Evolutionary conservation across 2,113 vertebrate genomes (phyloP).

Genomic region (Alethe diademata): DNA sequence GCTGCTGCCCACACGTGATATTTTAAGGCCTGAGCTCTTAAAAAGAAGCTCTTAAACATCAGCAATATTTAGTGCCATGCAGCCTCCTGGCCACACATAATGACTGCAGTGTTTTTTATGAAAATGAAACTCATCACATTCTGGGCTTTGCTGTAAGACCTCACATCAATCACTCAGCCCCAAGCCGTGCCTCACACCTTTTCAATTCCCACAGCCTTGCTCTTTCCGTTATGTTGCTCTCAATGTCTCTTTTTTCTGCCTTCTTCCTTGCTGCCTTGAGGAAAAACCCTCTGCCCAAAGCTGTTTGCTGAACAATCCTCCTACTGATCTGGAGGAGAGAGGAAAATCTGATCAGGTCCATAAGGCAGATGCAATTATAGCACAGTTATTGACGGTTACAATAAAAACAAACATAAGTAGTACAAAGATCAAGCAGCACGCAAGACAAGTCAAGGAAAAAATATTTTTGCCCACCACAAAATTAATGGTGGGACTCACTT

Average conservation of each 20-base stretch:
- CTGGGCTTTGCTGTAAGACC: conserved; percentile 45
- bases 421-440: background rate
- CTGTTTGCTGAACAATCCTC: background rate
- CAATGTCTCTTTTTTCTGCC: background rate
- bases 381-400: background rate
- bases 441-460: background rate
- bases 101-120: conserved; percentile 46
- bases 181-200: background rate
- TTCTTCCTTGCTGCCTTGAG: background rate
- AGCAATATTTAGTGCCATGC: conserved; percentile 40
- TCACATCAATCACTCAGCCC: conserved; percentile 50
- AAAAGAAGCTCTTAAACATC: conserved; percentile 40
- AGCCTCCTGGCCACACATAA: conserved; percentile 38
- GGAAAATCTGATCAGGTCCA: background rate
- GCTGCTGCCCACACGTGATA: conserved; percentile 33
- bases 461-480: background rate
- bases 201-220: background rate
- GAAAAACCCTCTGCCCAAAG: background rate
- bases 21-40: conserved; percentile 42
- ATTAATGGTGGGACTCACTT: background rate
- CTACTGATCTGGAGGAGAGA: background rate
- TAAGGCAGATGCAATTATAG: background rate
- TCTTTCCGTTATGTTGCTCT: background rate
- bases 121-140: conserved; percentile 49
- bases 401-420: background rate